A percentile compares a stretch with the other conserved stretches of the same genome.
Conservation (phyloP, 2,888 invertebrate genomes). For the Amphipoea lucens region DNA sequence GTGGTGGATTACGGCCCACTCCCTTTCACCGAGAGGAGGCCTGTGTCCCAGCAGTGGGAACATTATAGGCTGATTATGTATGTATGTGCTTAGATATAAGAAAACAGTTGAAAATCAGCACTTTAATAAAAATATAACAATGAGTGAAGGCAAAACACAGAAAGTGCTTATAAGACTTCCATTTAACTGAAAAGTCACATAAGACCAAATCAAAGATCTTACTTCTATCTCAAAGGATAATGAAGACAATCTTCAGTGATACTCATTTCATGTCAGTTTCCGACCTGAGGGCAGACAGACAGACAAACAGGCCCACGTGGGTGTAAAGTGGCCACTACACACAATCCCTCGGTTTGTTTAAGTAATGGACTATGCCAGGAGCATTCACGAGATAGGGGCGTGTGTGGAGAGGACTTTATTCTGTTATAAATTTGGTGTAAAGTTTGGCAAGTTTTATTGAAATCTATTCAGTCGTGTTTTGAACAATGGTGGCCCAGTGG, state of each 20-base stretch:
- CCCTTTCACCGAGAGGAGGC: too few species aligned
- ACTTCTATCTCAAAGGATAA: slow-evolving; percentile 55
- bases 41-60: too few species aligned
- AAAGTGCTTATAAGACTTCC: neutral
- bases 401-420: slow-evolving; percentile 65
- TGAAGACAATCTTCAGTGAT: slow-evolving; percentile 67
- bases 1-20: too few species aligned
- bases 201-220: neutral
- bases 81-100: neutral
- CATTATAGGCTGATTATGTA: too few species aligned
- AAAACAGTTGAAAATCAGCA: neutral
- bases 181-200: neutral
- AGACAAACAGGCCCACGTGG: slow-evolving; percentile 80
- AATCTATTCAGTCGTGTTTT: neutral
- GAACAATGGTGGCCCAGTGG: neutral
- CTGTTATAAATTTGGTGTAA: neutral
- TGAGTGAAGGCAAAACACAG: too few species aligned
- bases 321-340: slow-evolving; percentile 86
- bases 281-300: slow-evolving; percentile 69
- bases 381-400: slow-evolving; percentile 64
- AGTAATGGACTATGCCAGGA: slow-evolving; percentile 88
- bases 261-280: slow-evolving; percentile 59
- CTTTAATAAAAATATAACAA: neutral
- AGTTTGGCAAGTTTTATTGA: neutral
- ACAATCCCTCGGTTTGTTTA: slow-evolving; percentile 84